Percentiles rank a stretch among this genome's conserved stretches.
These are phyloP conservation scores for Geodia barretti DNA, from an alignment of 37 sponge, comb jelly and placozoan genomes.

Conservation along the genomic window DNA sequence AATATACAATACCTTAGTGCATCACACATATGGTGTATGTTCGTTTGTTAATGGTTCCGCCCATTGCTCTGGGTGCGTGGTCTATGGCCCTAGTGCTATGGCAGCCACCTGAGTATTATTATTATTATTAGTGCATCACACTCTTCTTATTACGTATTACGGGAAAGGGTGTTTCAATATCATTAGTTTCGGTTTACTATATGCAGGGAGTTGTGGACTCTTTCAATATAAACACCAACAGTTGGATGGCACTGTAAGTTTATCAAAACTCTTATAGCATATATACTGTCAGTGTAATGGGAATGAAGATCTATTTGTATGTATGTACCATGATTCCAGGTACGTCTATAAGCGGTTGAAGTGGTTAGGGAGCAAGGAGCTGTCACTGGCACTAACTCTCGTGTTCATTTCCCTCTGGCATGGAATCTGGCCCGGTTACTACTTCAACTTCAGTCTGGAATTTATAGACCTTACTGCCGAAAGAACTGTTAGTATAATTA, in stretches of 20 bases:
- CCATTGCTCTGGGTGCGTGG: background rate
- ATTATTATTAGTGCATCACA: too few relatives aligned
- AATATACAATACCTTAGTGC: too few relatives aligned
- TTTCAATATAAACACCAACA: slow-evolving; percentile 83
- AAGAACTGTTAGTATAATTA: slow-evolving; percentile 56
- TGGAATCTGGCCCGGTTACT: slow-evolving; percentile 88
- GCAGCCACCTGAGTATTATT: background rate
- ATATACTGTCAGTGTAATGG: background rate
- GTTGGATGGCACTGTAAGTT: slow-evolving; percentile 65
- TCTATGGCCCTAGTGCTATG: background rate
- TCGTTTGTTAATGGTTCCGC: background rate
- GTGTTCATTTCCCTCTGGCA: slow-evolving; percentile 86
- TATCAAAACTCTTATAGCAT: background rate
- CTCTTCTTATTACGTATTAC: too few relatives aligned
- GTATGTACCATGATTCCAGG: slow-evolving; percentile 21
- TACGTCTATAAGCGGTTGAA: slow-evolving; percentile 83
- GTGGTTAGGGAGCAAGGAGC: slow-evolving; percentile 63
- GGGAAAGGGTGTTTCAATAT: too few relatives aligned
- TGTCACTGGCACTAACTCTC: slow-evolving; percentile 71
- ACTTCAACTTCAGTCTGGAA: slow-evolving; percentile 75
- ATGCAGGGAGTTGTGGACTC: slow-evolving; percentile 66
- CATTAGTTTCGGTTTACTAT: background rate
- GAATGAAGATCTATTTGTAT: background rate
- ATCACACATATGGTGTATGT: background rate
- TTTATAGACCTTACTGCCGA: slow-evolving; percentile 59